phyloP scores from a whole-genome alignment of 2,797 vertebrate genomes.

The Sparus aurata region DNA sequence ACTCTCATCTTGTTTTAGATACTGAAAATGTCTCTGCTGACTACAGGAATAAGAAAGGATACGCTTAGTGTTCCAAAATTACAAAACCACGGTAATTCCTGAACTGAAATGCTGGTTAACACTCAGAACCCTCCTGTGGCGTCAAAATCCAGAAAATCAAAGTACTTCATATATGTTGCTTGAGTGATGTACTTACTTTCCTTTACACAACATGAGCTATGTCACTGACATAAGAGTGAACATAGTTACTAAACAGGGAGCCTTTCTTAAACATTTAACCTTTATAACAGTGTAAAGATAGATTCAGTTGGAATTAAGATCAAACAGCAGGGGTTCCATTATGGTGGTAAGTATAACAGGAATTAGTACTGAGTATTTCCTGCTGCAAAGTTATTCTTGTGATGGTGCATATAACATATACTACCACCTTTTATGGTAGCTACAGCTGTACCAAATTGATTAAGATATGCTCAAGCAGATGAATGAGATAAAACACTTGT shows the following conservation, averaged over 20 bases:
- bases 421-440: neutral
- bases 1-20: neutral
- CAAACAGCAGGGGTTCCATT: neutral
- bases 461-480: neutral
- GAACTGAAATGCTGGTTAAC: neutral
- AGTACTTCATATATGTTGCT: no score
- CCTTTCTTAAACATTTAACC: no score
- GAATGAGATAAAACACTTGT: neutral
- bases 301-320: neutral
- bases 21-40: neutral
- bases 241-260: no score
- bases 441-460: neutral
- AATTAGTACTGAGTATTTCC: neutral
- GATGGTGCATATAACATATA: neutral
- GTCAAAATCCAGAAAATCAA: neutral
- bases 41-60: neutral
- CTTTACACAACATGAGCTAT: no score
- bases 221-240: no score
- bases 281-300: slow-evolving; percentile 6
- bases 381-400: neutral
- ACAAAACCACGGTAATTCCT: neutral
- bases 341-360: neutral
- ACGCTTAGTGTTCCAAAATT: neutral
- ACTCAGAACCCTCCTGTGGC: neutral
- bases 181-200: no score